Evolutionary conservation across 2,888 invertebrate species (phyloP).

Genomic region (Ophion ellenae): DNA sequence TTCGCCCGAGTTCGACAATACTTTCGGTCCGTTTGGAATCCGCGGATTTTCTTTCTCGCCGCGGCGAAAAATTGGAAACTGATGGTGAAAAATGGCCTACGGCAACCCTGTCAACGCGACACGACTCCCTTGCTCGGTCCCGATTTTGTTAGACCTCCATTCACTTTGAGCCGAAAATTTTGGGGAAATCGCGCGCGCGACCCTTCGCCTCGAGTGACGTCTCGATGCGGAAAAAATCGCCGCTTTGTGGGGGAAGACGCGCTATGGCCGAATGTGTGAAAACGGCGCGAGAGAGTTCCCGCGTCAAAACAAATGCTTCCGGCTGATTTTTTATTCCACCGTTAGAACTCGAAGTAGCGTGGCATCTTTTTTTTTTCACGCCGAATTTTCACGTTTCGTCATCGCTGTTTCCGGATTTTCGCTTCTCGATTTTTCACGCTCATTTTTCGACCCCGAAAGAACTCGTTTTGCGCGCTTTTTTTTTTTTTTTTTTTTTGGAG

Average conservation of each 20-base stretch:
- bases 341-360: constrained; percentile 12
- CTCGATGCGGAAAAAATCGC: not conserved
- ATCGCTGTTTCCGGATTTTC: not conserved
- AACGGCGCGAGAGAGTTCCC: constrained; percentile 6
- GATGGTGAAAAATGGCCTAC: constrained; percentile 32
- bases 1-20: not conserved
- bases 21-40: not conserved
- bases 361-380: constrained; percentile 13
- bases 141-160: not conserved
- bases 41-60: not conserved
- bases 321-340: constrained; percentile 20
- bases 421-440: not conserved
- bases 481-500: not conserved
- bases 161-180: not conserved
- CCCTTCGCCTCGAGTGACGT: not conserved
- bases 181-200: not conserved
- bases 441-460: not conserved
- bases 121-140: not conserved
- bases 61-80: constrained; percentile 1
- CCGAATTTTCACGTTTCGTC: not conserved
- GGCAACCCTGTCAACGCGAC: constrained; percentile 30
- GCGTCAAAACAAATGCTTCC: constrained; percentile 53
- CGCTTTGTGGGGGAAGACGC: not conserved
- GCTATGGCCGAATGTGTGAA: not conserved
- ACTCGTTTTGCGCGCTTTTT: not conserved